Conservation (phyloP, 2,888 invertebrate genomes). For the Proisotoma minuta region DNA sequence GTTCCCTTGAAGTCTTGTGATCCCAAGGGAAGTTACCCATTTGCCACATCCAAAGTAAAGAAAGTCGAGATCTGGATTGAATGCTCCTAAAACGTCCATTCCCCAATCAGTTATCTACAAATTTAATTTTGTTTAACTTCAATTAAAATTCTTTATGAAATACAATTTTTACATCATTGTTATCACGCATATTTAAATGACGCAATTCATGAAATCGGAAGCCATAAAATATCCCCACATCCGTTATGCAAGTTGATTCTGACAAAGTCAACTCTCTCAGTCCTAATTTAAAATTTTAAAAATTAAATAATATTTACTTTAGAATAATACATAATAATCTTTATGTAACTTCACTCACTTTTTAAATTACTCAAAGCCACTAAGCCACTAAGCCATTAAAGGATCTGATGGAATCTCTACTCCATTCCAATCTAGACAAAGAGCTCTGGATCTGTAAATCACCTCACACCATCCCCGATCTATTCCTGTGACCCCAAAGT, state of each 20-base stretch:
- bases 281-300: slow-evolving; percentile 17
- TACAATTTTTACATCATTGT: slow-evolving; percentile 19
- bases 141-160: neutral
- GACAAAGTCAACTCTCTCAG: slow-evolving; percentile 24
- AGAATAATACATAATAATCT: no score
- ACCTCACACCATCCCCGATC: slow-evolving; percentile 22
- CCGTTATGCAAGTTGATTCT: slow-evolving; percentile 22
- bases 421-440: slow-evolving; percentile 22
- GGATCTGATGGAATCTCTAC: slow-evolving; percentile 20
- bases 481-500: slow-evolving; percentile 28
- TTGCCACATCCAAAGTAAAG: slow-evolving; percentile 26
- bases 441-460: slow-evolving; percentile 23
- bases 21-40: slow-evolving; percentile 22
- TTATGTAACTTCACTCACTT: neutral
- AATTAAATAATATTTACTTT: neutral
- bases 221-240: slow-evolving; percentile 30
- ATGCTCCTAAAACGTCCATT: slow-evolving; percentile 21
- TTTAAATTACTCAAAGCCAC: no score
- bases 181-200: slow-evolving; percentile 25
- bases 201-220: slow-evolving; percentile 25
- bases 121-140: neutral
- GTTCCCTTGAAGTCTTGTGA: slow-evolving; percentile 13
- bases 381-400: slow-evolving; percentile 16
- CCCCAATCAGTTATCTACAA: slow-evolving; percentile 34
- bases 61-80: slow-evolving; percentile 24